These are phyloP conservation scores for Heliconius hermathena DNA, from an alignment of 1,140 invertebrate genomes.

Conservation along the genomic window DNA sequence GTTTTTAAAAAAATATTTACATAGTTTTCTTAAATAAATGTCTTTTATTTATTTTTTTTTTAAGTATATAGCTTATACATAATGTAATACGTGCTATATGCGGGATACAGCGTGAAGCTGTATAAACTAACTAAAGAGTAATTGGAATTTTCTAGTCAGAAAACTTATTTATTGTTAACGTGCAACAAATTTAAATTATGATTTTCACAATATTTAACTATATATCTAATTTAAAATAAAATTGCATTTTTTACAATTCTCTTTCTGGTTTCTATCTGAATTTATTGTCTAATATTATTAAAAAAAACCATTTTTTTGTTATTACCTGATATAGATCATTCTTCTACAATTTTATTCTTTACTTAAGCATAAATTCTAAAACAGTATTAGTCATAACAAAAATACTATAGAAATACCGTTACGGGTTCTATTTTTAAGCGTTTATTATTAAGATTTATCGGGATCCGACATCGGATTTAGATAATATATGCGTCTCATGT, in stretches of 20 bases:
- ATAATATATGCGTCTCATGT: background rate
- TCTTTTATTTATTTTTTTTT: too few species aligned
- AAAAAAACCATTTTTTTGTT: background rate
- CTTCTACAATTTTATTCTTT: background rate
- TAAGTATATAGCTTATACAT: too few species aligned
- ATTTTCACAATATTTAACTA: too few species aligned
- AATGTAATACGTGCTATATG: too few species aligned
- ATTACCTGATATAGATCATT: background rate
- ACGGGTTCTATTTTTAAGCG: background rate
- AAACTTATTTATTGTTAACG: background rate
- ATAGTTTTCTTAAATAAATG: too few species aligned
- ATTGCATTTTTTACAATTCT: too few species aligned
- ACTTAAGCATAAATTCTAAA: background rate
- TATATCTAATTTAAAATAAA: background rate
- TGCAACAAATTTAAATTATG: too few species aligned
- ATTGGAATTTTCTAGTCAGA: background rate
- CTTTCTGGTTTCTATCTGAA: background rate
- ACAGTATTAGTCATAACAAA: background rate
- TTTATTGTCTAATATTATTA: background rate
- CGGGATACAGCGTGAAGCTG: too few species aligned
- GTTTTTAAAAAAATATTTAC: too few species aligned
- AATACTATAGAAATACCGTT: background rate
- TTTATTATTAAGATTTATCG: conserved; percentile 7
- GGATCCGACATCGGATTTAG: background rate
- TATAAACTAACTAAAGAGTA: background rate